Evolutionary conservation across 1,140 invertebrate genomes (phyloP).

Genomic region (Hycleus cichorii): DNA sequence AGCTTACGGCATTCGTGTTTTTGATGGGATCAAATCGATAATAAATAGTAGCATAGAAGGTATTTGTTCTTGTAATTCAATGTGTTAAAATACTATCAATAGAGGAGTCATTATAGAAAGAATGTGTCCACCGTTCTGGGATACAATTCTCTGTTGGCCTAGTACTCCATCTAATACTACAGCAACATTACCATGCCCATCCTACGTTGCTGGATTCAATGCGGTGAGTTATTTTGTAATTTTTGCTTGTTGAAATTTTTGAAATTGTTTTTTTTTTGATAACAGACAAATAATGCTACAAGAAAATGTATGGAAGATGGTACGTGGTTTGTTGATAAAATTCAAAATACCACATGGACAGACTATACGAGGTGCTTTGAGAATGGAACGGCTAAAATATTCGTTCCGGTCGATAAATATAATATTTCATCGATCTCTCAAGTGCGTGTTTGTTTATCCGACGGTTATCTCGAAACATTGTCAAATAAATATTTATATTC

Average conservation of each 20-base stretch:
- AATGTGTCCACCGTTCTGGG: conserved; percentile 28
- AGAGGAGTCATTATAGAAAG: background rate
- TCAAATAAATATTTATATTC: background rate
- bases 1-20: conserved; percentile 3
- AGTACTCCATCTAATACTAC: conserved; percentile 19
- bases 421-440: conserved; percentile 7
- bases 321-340: conserved; percentile 31
- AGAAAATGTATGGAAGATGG: conserved; percentile 35
- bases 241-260: conserved; percentile 26
- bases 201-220: conserved; percentile 28
- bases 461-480: background rate
- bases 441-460: background rate
- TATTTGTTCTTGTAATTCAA: background rate
- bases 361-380: conserved; percentile 39
- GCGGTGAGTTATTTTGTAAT: conserved; percentile 32
- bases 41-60: background rate
- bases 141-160: conserved; percentile 31
- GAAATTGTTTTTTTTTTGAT: background rate
- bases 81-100: background rate
- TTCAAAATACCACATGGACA: conserved; percentile 28
- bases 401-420: conserved; percentile 10
- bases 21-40: background rate
- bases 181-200: conserved; percentile 25
- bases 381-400: conserved; percentile 16
- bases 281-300: conserved; percentile 23